Evolutionary conservation across 37 sponge, comb jelly and placozoan species (phyloP).

Genomic region (Ianthella basta): DNA sequence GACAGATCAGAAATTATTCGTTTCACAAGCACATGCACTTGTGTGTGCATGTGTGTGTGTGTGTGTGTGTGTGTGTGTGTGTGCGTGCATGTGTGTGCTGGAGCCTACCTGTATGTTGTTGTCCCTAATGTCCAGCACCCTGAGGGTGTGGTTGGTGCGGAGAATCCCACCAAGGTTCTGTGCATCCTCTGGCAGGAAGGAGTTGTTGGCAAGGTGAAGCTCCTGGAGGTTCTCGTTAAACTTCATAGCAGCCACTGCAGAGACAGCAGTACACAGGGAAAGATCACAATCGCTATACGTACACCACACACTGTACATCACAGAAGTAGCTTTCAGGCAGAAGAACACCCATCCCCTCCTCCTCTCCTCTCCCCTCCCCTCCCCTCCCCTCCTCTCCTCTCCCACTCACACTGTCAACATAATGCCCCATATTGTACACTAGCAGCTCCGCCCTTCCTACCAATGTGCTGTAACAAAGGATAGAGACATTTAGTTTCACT

Average conservation of each 20-base stretch:
- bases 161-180: conserved; percentile 80
- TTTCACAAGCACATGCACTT: not conserved
- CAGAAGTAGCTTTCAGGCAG: too few species aligned
- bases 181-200: conserved; percentile 80
- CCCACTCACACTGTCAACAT: too few species aligned
- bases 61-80: not conserved
- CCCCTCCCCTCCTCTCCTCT: too few species aligned
- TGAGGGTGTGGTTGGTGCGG: conserved; percentile 72
- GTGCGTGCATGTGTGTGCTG: not conserved
- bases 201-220: conserved; percentile 74
- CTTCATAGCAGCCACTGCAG: conserved; percentile 91
- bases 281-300: too few species aligned
- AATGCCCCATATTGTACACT: too few species aligned
- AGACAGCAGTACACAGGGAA: not conserved
- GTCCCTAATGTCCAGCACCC: conserved; percentile 80
- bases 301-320: too few species aligned
- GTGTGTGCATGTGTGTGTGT: not conserved
- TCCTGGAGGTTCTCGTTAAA: conserved; percentile 85
- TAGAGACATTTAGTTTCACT: conserved; percentile 41
- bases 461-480: too few species aligned
- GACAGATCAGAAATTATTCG: not conserved
- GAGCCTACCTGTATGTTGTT: conserved; percentile 72
- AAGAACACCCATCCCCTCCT: too few species aligned
- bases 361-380: too few species aligned
- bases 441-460: too few species aligned